Base-by-base conservation (phyloP, 2,797 vertebrate species). In the Sardinella longiceps region DNA sequence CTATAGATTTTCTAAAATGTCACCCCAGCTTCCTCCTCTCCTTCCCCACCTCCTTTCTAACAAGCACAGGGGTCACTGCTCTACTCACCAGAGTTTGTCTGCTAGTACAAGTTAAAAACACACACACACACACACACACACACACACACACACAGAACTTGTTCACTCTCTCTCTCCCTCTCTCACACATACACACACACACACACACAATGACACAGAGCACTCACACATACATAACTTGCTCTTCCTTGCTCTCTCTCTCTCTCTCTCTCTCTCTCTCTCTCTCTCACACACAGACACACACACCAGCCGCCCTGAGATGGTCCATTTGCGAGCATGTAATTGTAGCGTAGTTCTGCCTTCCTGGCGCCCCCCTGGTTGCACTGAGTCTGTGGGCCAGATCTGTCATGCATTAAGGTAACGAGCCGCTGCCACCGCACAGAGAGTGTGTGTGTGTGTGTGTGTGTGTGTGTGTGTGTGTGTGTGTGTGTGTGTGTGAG, bases 1-100 rank as follows among this genome's bases (percentile, higher is more conserved):
- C 90, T 89, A 91, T 90, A 84, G 85, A 89, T 89, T 94, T 87
- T 91, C 88, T 89, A 82, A 94, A 95, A 95, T 94, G 94, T 95
- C 95, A 95, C 83, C 85, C 3, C 80, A 92, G n/a, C n/a, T 89
- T 94, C 93, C 87, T 25, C 63, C 74, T 45, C 51, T 43, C 50
- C 46, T 56, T 18, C 53, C 74, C 25, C 53, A 92, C 89, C 88
- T 87, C 23, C 10, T 51, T 39, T 37, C 18, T 93, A 94, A 95
- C 93, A 91, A 95, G 93, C 92, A 82, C 83, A 89, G 88, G 56
- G 86, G 46, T 80, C 12, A 85, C 86, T 87, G 90, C 90, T 91
- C 85, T 85, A 89, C 91, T 93, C 91, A 93, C n/a, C n/a, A n/a
- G n/a, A 93, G 94, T 92, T 88, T 91, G 89, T 90, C 88, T 87